Base-by-base conservation (phyloP, 2,888 invertebrate species). In the Sepiola atlantica region DNA sequence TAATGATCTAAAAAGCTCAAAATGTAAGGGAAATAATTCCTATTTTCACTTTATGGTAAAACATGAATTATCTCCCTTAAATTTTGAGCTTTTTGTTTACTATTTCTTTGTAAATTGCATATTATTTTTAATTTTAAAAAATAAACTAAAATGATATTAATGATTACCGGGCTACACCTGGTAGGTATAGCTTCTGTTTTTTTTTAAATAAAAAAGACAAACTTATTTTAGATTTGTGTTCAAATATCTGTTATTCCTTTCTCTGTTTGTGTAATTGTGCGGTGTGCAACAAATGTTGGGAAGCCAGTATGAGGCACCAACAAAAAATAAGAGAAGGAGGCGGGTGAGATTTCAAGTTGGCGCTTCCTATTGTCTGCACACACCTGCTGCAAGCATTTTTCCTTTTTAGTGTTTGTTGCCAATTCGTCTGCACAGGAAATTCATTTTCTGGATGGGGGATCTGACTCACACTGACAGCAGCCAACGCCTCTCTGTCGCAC, bases 381-480 rank as follows among this genome's bases (percentile, higher is more conserved):
- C 77, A 77, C 77, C n/a, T n/a, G 77, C 77, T 28, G 61, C 28
- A 77, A 77, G 32, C 14, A n/a, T n/a, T 32, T 20, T 77, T 4
- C 32, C 45, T 8, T 45, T 45, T 45, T 45, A 45, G 45, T 45
- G 45, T 45, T 2, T 45, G 45, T 77, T 77, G 77, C n/a, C 16
- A 4, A 77, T 77, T 45, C 14, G 77, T 77, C 77, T 77, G 18
- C 77, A 77, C 77, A 77, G 77, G 77, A 77, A 77, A 77, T 77
- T 77, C 77, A 77, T 77, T 77, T 77, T 77, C 32, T 77, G 32
- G 77, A 77, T n/a, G 77, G n/a, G 77, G 32, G 32, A 16, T n/a
- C 77, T 77, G 77, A 77, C 77, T 77, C 77, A 77, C 77, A n/a
- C 77, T 77, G 32, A 77, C 77, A 77, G n/a, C 77, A 77, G 32